Evolutionary conservation across 2,797 vertebrate genomes (phyloP).

Genomic region (Triplophysa bombifrons): DNA sequence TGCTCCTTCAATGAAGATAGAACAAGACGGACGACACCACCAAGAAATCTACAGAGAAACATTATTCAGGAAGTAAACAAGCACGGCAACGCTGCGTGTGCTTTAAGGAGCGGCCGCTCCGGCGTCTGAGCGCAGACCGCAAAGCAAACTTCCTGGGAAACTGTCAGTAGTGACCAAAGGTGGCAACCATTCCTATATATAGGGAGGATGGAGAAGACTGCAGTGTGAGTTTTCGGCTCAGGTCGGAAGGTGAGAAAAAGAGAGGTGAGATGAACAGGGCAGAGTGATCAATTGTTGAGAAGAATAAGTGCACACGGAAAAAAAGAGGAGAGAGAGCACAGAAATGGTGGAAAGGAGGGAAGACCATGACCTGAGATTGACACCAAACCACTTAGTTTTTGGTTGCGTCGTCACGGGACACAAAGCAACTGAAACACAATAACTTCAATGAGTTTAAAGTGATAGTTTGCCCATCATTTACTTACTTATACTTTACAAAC

Average conservation of each 20-base stretch:
- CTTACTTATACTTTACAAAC: no score
- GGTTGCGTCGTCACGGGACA: slow-evolving; percentile 6
- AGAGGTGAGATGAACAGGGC: slow-evolving; percentile 44
- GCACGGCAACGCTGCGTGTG: not conserved
- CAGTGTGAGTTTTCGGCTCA: slow-evolving; percentile 7
- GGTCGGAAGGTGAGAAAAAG: slow-evolving; percentile 3
- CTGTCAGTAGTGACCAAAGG: not conserved
- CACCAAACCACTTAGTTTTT: slow-evolving; percentile 8
- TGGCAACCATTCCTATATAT: slow-evolving; percentile 1
- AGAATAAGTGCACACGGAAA: slow-evolving; percentile 14
- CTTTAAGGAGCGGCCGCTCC: not conserved
- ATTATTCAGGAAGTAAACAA: not conserved
- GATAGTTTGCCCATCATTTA: slow-evolving; percentile 38
- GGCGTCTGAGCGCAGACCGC: not conserved
- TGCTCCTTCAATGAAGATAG: slow-evolving; percentile 4
- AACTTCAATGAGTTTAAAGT: slow-evolving; percentile 39
- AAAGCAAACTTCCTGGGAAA: not conserved
- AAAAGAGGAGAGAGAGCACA: slow-evolving; percentile 2
- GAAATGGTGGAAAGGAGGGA: not conserved
- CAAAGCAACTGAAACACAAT: slow-evolving; percentile 51
- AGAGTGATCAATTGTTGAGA: slow-evolving; percentile 28
- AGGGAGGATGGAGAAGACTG: not conserved
- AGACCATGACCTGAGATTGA: slow-evolving; percentile 32
- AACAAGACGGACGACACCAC: not conserved
- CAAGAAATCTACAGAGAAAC: not conserved